Evolutionary conservation across 2,113 vertebrate species (phyloP).

Genomic region (Nesospiza acunhae): DNA sequence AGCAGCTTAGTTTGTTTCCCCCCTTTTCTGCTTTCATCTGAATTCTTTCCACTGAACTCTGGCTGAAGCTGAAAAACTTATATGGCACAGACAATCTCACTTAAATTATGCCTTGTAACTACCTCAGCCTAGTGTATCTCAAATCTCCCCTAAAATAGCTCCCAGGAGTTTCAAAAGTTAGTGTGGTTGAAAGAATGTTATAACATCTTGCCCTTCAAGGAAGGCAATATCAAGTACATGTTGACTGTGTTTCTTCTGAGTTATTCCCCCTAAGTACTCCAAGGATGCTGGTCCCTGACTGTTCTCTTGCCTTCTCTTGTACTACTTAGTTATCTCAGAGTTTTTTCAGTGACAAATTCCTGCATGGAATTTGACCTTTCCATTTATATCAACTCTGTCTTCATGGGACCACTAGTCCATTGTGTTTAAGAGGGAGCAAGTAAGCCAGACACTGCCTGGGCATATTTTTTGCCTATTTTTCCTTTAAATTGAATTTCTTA

Average conservation of each 20-base stretch:
- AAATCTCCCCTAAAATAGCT: neutral
- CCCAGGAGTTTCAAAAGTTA: neutral
- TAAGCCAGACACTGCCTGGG: neutral
- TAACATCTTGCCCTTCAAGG: neutral
- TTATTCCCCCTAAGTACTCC: neutral
- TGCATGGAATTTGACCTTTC: neutral
- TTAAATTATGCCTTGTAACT: slow-evolving; percentile 32
- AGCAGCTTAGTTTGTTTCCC: neutral
- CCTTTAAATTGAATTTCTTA: neutral
- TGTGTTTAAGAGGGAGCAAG: neutral
- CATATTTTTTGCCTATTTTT: neutral
- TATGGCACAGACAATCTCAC: neutral
- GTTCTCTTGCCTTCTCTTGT: neutral
- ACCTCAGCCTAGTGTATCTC: neutral
- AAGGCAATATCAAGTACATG: neutral
- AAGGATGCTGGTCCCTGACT: neutral
- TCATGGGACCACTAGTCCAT: neutral
- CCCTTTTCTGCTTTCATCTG: neutral
- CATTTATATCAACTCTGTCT: neutral
- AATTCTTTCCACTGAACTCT: slow-evolving; percentile 25
- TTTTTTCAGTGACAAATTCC: neutral
- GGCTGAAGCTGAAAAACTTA: neutral
- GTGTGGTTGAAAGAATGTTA: neutral
- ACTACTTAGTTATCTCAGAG: neutral
- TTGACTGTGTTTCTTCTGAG: slow-evolving; percentile 7